These are phyloP conservation scores for Ichneumoninae sp. DNA, from an alignment of 2,888 invertebrate species.

Conservation along the genomic window DNA sequence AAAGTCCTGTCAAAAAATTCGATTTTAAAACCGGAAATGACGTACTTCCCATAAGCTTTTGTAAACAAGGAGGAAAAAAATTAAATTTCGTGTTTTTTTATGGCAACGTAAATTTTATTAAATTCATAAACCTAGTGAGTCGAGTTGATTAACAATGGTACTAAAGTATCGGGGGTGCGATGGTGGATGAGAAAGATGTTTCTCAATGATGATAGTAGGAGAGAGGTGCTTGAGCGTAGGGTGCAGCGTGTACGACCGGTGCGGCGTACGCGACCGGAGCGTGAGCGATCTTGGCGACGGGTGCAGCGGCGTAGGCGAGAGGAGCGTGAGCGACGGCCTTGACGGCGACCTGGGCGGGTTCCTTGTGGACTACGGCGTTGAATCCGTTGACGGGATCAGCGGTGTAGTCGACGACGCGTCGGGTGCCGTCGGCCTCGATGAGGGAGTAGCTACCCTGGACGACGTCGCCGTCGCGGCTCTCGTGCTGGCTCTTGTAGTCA, in stretches of 20 bases:
- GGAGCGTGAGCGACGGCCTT: constrained; percentile 40
- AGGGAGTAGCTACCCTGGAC: constrained; percentile 81
- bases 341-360: constrained; percentile 61
- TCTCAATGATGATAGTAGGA: constrained; percentile 68
- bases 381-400: constrained; percentile 69
- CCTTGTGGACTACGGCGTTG: constrained; percentile 66
- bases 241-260: constrained; percentile 55
- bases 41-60: no score
- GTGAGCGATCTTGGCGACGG: constrained; percentile 72
- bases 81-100: neutral
- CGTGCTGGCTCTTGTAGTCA: constrained; percentile 75
- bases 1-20: no score
- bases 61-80: no score
- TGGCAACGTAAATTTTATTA: constrained; percentile 50
- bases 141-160: constrained; percentile 84
- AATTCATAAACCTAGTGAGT: constrained; percentile 31
- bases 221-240: constrained; percentile 70
- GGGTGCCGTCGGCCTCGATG: constrained; percentile 85
- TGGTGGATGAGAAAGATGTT: constrained; percentile 8
- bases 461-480: constrained; percentile 75
- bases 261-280: constrained; percentile 82
- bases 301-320: constrained; percentile 73
- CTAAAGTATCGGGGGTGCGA: constrained; percentile 80
- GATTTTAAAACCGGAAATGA: no score
- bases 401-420: constrained; percentile 67